Evolutionary conservation across 2,797 vertebrate genomes (phyloP), one percentile per base, ranked within the genome.

Genomic region (Choloepus didactylus): DNA sequence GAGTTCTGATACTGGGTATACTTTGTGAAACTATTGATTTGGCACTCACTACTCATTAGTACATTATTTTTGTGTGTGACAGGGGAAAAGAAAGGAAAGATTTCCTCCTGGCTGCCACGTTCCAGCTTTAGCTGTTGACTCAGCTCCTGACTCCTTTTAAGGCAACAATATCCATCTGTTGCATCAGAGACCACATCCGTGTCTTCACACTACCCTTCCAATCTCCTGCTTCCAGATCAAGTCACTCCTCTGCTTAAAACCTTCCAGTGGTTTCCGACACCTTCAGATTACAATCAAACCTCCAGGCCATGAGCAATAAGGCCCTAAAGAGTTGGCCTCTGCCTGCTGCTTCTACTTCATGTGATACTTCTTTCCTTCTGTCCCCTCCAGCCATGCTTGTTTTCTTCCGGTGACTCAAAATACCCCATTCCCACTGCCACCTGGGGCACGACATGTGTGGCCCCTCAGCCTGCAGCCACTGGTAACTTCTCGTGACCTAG

Each of bases 401-500:
- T 27, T 16, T 44, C 79, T 77, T 76, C 59, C 79, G 25, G 14
- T 19, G 51, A 31, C 60, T 79, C 59, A 44, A 15, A 6, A 49
- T 2, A 15, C 19, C 62, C 16, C 6, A 0, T 44, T 44, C 12
- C 0, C 72, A 3, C 46, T 44, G 9, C 35, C 41, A 44, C 66
- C 15, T 11, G 0, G 16, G 44, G 14, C 3, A 27, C 3, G 5
- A 82, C 18, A 9, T 0, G 1, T 4, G 62, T 0, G 27, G 44
- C 31, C n/a, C 46, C 46, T 29, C 23, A 4, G 27, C 73, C 59
- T 1, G 9, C 23, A 9, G 38, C 4, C 7, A 19, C 19, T 0
- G 9, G 19, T 10, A 4, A 54, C 64, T 35, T 56, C 54, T 84
- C 80, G 1, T 0, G 1, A 29, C 4, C 35, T 9, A n/a, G 54